Conservation (phyloP, 2,113 vertebrate species). For the Mirounga angustirostris region DNA sequence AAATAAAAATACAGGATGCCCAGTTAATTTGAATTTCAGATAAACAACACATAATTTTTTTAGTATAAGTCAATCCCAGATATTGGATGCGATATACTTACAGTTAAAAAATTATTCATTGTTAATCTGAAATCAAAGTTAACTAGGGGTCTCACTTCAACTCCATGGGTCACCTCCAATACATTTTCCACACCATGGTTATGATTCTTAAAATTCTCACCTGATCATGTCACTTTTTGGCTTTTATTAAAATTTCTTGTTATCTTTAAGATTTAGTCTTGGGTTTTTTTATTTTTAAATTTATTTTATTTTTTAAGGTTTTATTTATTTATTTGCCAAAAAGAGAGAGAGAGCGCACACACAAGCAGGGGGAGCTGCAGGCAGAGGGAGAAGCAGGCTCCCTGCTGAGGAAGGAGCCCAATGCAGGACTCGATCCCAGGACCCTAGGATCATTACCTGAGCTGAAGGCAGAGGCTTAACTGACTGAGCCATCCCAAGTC, state of each 20-base stretch:
- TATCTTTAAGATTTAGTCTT: not conserved
- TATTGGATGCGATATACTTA: not conserved
- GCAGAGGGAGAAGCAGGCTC: too few relatives aligned
- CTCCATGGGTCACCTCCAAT: not conserved
- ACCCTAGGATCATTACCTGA: too few relatives aligned
- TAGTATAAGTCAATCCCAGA: not conserved
- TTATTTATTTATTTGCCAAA: too few relatives aligned
- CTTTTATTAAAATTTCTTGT: not conserved
- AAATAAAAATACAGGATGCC: not conserved
- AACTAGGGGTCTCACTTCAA: not conserved
- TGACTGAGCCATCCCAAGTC: too few relatives aligned
- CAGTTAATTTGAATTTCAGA: slow-evolving; percentile 8
- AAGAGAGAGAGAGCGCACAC: too few relatives aligned
- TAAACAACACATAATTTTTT: not conserved
- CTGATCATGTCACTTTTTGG: not conserved
- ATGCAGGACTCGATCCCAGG: too few relatives aligned
- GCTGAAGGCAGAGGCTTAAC: too few relatives aligned
- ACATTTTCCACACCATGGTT: not conserved
- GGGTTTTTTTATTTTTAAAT: not conserved
- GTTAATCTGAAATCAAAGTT: not conserved
- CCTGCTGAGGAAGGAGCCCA: too few relatives aligned
- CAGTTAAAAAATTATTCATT: not conserved
- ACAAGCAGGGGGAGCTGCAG: too few relatives aligned
- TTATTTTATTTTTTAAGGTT: not conserved
- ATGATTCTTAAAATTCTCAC: not conserved